Conservation (phyloP, 2,113 vertebrate genomes). For the Heloderma charlesbogerti region DNA sequence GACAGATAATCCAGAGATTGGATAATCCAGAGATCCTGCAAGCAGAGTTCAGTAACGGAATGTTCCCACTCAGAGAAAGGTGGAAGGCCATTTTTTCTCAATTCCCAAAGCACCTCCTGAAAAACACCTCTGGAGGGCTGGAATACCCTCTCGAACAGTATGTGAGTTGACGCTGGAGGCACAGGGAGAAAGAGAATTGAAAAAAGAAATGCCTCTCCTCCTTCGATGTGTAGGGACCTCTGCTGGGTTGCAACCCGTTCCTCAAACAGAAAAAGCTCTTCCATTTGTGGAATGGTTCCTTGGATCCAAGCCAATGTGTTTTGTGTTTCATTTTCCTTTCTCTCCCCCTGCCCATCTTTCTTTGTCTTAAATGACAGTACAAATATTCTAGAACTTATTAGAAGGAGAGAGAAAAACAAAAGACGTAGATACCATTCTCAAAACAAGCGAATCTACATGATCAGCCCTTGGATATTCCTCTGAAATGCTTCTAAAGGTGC, state of each 20-base stretch:
- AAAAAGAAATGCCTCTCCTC: background rate
- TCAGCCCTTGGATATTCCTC: constrained; percentile 52
- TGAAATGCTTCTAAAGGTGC: constrained; percentile 63
- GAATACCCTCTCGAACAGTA: no score
- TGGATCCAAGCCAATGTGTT: background rate
- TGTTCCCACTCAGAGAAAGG: background rate
- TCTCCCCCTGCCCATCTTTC: background rate
- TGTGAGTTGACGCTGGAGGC: no score
- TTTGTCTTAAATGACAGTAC: background rate
- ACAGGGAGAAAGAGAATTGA: background rate
- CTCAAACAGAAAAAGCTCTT: background rate
- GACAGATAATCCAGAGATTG: background rate
- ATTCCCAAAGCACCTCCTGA: background rate
- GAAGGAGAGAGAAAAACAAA: background rate
- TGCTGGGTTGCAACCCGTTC: background rate
- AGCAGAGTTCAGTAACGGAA: background rate
- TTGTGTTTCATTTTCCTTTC: background rate
- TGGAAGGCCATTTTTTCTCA: background rate
- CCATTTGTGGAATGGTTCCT: background rate
- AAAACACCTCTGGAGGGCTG: background rate
- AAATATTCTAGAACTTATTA: background rate
- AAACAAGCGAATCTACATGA: constrained; percentile 37
- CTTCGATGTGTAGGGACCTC: background rate
- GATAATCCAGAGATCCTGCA: background rate
- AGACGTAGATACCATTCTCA: constrained; percentile 35